phyloP scores from a whole-genome alignment of 2,797 vertebrate genomes.

The Rhodeus uyekii region DNA sequence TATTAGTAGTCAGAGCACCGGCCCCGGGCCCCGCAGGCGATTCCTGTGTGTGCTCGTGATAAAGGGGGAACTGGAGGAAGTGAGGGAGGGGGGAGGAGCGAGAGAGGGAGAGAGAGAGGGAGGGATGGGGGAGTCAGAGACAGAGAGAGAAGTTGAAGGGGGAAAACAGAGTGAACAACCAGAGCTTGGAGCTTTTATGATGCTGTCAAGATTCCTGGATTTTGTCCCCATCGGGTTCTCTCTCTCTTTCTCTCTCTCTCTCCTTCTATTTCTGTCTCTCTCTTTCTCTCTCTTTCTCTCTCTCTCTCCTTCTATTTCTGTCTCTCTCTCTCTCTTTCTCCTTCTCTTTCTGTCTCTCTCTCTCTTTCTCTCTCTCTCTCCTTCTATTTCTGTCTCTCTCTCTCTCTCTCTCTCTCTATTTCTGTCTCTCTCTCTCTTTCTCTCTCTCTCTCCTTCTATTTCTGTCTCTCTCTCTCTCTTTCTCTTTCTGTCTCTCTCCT shows the following conservation, averaged over 20 bases:
- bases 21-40: slow-evolving; percentile 76
- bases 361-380: no score
- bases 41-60: slow-evolving; percentile 84
- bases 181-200: slow-evolving; percentile 75
- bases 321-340: slow-evolving; percentile 47
- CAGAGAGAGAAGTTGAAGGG: slow-evolving; percentile 24
- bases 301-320: no score
- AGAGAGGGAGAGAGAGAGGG: slow-evolving; percentile 47
- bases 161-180: slow-evolving; percentile 60
- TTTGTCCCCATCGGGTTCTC: slow-evolving; percentile 72
- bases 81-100: slow-evolving; percentile 64
- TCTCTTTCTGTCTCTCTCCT: no score
- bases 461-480: slow-evolving; percentile 44
- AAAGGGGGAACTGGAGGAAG: slow-evolving; percentile 80
- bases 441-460: slow-evolving; percentile 51
- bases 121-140: slow-evolving; percentile 35
- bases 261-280: slow-evolving; percentile 47
- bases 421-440: slow-evolving; percentile 58
- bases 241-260: slow-evolving; percentile 51
- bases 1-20: slow-evolving; percentile 80
- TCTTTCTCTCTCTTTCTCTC: slow-evolving; percentile 46
- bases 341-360: slow-evolving; percentile 52
- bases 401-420: slow-evolving; percentile 44
- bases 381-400: no score
- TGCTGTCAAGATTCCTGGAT: slow-evolving; percentile 76